Evolutionary conservation across 37 sponge, comb jelly and placozoan genomes (phyloP), one percentile per base, ranked within the genome.

Genomic region (Cladorhizidae sp.): DNA sequence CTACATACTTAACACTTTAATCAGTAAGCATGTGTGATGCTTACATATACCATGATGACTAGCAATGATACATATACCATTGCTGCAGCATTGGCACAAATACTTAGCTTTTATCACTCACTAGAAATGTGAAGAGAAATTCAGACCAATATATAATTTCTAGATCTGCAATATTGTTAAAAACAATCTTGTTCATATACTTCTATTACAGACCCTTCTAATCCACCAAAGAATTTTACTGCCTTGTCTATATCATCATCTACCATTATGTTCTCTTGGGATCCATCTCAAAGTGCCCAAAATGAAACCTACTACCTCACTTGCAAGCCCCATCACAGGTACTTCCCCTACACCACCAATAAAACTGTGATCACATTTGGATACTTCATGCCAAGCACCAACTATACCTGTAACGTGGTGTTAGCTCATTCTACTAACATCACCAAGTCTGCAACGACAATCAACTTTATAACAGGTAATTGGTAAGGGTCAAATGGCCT

Each of bases 181-280:
- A n/a, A n/a, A n/a, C 49, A 45, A 45, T 12, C 49, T 12, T 45
- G 9, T 45, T 45, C 49, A 45, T 45, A 45, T 45, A 12, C 49
- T 45, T 5, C 9, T 45, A 45, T 9, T 45, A 45, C 49, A 45
- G 49, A 45, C 9, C 8, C 2, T 65, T 5, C 67, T 31, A 32
- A 31, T 65, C 67, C 67, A 31, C 67, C 67, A 18, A 32, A 65
- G 67, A 65, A 65, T 31, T 65, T 65, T 32, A 18, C 32, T 31
- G 67, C 67, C 20, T 32, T 3, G 20, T 36, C 36, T 31, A 32
- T 65, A 12, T 32, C 67, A 8, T 36, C 67, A 32, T 32, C 32
- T 65, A 31, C 35, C 35, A 36, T 65, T 1, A 31, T 31, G 31
- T 31, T 65, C 35, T 65, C 36, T 9, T 65, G 67, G 67, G 67